phyloP scores from a whole-genome alignment of 2,888 invertebrate genomes.

The Hydropsyche betteni region DNA sequence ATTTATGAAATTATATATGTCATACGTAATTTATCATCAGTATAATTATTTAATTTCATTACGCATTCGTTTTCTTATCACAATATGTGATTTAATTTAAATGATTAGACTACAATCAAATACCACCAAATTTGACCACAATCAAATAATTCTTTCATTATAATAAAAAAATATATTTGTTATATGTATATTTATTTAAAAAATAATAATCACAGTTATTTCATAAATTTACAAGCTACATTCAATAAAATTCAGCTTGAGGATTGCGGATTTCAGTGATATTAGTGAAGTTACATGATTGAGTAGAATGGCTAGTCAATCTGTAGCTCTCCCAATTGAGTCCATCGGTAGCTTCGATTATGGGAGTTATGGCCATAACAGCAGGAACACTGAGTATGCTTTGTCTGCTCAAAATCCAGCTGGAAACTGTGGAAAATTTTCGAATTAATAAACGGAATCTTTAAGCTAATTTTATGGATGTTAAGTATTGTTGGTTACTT shows the following conservation, averaged over 20 bases:
- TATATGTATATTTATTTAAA: background rate
- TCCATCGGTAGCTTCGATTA: conserved; percentile 56
- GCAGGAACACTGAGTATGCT: conserved; percentile 58
- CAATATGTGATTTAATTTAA: no score
- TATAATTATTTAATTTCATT: no score
- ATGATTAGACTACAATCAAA: no score
- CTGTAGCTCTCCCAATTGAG: conserved; percentile 40
- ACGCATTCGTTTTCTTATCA: no score
- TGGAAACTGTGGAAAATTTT: conserved; percentile 57
- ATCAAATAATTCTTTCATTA: no score
- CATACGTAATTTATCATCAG: no score
- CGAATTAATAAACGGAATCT: background rate
- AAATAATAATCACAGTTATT: conserved; percentile 4
- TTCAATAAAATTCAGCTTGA: background rate
- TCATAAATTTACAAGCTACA: background rate
- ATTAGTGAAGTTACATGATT: conserved; percentile 20
- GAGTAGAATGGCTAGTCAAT: conserved; percentile 37
- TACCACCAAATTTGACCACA: no score
- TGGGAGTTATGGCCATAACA: conserved; percentile 56
- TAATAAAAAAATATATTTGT: background rate
- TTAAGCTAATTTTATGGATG: background rate
- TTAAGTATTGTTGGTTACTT: background rate
- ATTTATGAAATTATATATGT: no score
- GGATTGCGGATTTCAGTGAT: background rate
- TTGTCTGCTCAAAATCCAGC: conserved; percentile 61